These are phyloP conservation scores for Atethmia centrago DNA, from an alignment of 2,888 invertebrate genomes.

Conservation along the genomic window DNA sequence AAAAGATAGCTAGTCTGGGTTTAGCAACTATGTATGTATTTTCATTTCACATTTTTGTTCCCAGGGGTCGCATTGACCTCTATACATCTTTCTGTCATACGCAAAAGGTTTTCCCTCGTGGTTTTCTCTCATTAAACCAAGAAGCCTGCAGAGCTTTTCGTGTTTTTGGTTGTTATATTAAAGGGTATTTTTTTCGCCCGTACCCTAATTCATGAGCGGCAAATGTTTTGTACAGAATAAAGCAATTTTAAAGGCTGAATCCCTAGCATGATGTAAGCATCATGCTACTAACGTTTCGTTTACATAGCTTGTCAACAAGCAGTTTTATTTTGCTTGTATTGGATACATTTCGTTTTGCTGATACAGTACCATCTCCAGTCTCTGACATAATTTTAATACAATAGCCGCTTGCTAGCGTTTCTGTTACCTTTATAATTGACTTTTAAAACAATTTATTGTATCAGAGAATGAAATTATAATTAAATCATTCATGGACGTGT, in stretches of 20 bases:
- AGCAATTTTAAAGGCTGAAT: neutral
- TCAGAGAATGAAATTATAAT: neutral
- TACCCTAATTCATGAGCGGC: neutral
- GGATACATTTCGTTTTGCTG: slow-evolving; percentile 3
- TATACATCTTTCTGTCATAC: slow-evolving; percentile 41
- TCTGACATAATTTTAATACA: neutral
- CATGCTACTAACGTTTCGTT: neutral
- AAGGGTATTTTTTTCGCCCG: neutral
- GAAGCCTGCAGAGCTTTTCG: slow-evolving; percentile 20
- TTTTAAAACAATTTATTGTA: neutral
- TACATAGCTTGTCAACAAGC: neutral
- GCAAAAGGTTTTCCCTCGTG: slow-evolving; percentile 57
- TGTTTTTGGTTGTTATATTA: slow-evolving; percentile 6
- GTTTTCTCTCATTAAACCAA: slow-evolving; percentile 40
- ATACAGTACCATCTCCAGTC: neutral
- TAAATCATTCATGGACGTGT: neutral
- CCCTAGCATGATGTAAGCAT: neutral
- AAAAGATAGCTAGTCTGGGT: slow-evolving; percentile 20
- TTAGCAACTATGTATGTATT: slow-evolving; percentile 6
- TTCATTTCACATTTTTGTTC: slow-evolving; percentile 45
- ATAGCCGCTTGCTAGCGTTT: neutral
- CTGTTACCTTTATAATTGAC: neutral
- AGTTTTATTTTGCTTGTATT: neutral
- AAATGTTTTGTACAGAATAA: neutral
- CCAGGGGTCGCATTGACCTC: slow-evolving; percentile 30